phyloP scores from a whole-genome alignment of 2,888 invertebrate species.

The Nematopogon swammerdamellus region DNA sequence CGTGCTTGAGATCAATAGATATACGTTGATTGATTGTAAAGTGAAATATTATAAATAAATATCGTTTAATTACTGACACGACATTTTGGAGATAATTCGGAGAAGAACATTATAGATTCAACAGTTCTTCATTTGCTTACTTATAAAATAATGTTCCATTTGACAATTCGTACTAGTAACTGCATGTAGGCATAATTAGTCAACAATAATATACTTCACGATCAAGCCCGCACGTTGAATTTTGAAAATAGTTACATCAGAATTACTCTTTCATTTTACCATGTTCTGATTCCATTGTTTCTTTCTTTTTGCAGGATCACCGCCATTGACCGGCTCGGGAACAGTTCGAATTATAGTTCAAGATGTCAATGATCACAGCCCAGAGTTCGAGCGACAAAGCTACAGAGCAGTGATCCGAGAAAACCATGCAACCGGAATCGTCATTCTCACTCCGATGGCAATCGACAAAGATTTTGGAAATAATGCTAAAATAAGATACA shows the following conservation, averaged over 20 bases:
- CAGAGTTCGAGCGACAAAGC: conserved; percentile 79
- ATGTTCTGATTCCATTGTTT: not conserved
- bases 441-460: conserved; percentile 75
- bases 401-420: conserved; percentile 79
- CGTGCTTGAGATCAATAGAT: too few relatives aligned
- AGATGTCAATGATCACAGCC: conserved; percentile 93
- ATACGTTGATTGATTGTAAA: too few relatives aligned
- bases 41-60: too few relatives aligned
- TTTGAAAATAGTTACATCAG: not conserved
- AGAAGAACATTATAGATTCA: too few relatives aligned
- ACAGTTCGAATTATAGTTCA: conserved; percentile 86
- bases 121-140: too few relatives aligned
- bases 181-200: too few relatives aligned
- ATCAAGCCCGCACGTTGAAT: too few relatives aligned
- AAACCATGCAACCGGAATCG: conserved; percentile 75
- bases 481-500: conserved; percentile 86
- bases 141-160: too few relatives aligned
- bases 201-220: too few relatives aligned
- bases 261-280: not conserved
- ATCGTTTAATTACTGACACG: too few relatives aligned
- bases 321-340: conserved; percentile 89
- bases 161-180: too few relatives aligned
- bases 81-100: too few relatives aligned
- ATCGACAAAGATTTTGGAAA: conserved; percentile 79
- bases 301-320: conserved; percentile 68